Conservation (phyloP, 2,113 vertebrate genomes). For the Nycticorax nycticorax region DNA sequence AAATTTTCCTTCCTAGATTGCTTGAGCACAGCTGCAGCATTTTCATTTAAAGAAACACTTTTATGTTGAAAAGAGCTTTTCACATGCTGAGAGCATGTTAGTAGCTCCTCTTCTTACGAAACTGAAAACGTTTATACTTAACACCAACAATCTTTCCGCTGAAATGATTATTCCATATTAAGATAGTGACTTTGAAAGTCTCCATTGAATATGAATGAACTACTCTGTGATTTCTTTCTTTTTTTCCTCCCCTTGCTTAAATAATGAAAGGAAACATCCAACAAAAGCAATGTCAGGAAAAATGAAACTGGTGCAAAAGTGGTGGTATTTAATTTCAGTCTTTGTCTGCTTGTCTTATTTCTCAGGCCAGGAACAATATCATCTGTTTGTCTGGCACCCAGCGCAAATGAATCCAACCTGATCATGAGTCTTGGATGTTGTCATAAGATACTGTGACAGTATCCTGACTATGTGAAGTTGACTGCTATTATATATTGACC, state of each 20-base stretch:
- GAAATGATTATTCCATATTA: background rate
- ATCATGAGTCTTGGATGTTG: background rate
- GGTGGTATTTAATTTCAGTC: background rate
- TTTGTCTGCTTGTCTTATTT: background rate
- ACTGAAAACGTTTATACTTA: background rate
- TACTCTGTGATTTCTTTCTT: background rate
- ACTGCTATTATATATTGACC: background rate
- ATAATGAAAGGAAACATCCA: background rate
- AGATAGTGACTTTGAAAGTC: background rate
- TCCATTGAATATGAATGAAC: background rate
- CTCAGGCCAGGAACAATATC: background rate
- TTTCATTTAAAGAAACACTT: constrained; percentile 42
- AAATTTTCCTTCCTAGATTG: constrained; percentile 63
- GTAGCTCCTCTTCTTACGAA: background rate
- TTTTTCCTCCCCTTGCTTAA: background rate
- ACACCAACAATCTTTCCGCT: background rate
- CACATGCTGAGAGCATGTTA: background rate
- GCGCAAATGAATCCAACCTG: background rate
- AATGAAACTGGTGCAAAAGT: background rate
- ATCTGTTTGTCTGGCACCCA: background rate
- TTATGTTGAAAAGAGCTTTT: constrained; percentile 10
- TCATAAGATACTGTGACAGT: background rate
- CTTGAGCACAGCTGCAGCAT: constrained; percentile 45
- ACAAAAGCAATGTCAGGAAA: background rate
- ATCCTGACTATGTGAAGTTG: background rate